Percentiles rank a stretch among this genome's conserved stretches.
Evolutionary conservation across 2,113 vertebrate genomes (phyloP).

Genomic region (Myotis yumanensis): DNA sequence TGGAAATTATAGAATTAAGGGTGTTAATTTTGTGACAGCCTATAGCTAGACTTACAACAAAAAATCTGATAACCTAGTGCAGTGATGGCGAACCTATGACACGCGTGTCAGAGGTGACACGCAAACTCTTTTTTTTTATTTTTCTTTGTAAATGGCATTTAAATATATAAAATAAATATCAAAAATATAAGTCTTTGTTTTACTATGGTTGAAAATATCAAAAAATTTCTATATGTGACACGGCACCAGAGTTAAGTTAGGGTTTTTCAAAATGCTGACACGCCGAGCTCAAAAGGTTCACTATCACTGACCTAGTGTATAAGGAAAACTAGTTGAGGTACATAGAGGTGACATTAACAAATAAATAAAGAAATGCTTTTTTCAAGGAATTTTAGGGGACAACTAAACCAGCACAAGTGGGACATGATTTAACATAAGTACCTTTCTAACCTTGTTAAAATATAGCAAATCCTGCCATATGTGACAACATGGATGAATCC

Average conservation of each 20-base stretch:
- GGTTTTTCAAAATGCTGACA: no score
- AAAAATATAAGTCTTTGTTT: no score
- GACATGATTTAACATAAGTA: not conserved
- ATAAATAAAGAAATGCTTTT: not conserved
- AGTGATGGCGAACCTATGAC: no score
- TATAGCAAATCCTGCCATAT: not conserved
- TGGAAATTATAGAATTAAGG: not conserved
- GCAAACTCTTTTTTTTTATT: no score
- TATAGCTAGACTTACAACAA: slow-evolving; percentile 23
- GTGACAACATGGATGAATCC: not conserved
- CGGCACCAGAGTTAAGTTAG: no score
- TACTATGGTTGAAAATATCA: no score
- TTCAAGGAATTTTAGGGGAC: not conserved
- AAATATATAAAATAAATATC: no score
- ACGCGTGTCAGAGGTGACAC: no score
- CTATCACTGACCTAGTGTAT: not conserved
- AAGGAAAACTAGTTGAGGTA: not conserved
- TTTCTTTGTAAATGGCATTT: no score
- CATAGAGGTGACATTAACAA: not conserved
- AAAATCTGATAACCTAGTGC: not conserved
- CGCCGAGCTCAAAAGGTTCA: no score
- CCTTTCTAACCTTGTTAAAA: not conserved
- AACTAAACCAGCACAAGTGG: not conserved
- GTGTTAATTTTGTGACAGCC: not conserved
- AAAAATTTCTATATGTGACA: no score